Evolutionary conservation across 2,797 vertebrate species (phyloP).

Genomic region (Xiphorhynchus erythropygius): DNA sequence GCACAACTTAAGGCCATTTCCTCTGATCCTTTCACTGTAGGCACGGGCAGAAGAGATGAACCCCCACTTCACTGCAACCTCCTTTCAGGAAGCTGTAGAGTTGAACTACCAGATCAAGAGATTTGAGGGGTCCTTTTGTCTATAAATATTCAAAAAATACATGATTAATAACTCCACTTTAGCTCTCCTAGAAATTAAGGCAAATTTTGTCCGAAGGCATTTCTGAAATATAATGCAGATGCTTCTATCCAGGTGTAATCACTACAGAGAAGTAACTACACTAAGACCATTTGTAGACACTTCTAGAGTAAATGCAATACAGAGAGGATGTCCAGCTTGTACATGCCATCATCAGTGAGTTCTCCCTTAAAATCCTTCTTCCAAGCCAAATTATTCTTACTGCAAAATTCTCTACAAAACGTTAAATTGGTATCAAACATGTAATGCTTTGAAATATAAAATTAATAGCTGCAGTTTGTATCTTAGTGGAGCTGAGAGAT

Average conservation of each 20-base stretch:
- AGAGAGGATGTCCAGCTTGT: neutral
- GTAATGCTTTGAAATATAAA: neutral
- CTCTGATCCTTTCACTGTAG: neutral
- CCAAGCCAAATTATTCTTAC: neutral
- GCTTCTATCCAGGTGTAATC: neutral
- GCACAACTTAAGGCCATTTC: neutral
- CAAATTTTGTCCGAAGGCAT: neutral
- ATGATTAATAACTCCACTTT: neutral
- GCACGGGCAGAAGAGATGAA: neutral
- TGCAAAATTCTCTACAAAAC: neutral
- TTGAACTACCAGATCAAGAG: neutral
- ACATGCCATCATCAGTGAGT: neutral
- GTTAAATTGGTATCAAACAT: neutral
- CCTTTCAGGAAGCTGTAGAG: neutral
- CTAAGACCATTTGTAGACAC: neutral
- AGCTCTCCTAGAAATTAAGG: neutral
- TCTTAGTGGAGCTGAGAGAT: neutral
- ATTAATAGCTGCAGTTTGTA: neutral
- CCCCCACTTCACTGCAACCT: rapidly evolving
- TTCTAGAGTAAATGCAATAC: neutral
- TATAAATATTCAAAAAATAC: neutral
- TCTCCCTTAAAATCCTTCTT: neutral
- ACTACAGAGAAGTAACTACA: neutral
- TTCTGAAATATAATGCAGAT: neutral
- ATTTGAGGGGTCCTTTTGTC: neutral